These are phyloP conservation scores for Cyanoramphus novaezelandiae DNA, from an alignment of 2,113 vertebrate genomes.

Conservation along the genomic window DNA sequence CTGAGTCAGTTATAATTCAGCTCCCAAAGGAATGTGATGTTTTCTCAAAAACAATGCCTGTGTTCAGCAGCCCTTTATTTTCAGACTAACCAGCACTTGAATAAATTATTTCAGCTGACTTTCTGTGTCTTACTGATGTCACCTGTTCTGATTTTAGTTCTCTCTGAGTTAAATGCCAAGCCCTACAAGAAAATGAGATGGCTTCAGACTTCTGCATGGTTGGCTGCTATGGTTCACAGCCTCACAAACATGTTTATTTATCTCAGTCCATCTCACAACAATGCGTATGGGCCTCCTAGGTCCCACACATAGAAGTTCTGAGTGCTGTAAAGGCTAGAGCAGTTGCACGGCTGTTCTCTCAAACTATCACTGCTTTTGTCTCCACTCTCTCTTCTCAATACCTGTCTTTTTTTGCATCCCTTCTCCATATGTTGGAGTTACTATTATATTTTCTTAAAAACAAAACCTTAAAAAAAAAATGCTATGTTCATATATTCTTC, in stretches of 20 bases:
- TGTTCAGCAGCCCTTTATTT: background rate
- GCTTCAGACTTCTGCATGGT: background rate
- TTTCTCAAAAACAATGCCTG: background rate
- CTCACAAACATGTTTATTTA: background rate
- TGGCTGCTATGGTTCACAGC: background rate
- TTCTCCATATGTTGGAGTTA: background rate
- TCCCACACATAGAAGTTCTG: background rate
- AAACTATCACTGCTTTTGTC: background rate
- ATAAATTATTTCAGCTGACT: background rate
- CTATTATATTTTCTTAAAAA: background rate
- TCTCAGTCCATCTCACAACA: background rate
- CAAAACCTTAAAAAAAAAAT: background rate
- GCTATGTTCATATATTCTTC: rapidly evolving
- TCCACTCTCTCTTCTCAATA: background rate
- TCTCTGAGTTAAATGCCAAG: background rate
- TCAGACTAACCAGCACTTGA: background rate
- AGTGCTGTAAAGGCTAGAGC: too few species aligned
- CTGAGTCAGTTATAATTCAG: rapidly evolving
- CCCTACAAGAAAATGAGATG: background rate
- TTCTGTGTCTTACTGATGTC: background rate
- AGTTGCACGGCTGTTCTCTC: rapidly evolving
- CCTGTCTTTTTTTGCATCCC: background rate
- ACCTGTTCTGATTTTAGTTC: background rate
- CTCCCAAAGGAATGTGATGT: background rate
- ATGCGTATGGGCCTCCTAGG: too few species aligned